Conservation (phyloP, 2,888 invertebrate genomes). For the Norana najaformis region DNA sequence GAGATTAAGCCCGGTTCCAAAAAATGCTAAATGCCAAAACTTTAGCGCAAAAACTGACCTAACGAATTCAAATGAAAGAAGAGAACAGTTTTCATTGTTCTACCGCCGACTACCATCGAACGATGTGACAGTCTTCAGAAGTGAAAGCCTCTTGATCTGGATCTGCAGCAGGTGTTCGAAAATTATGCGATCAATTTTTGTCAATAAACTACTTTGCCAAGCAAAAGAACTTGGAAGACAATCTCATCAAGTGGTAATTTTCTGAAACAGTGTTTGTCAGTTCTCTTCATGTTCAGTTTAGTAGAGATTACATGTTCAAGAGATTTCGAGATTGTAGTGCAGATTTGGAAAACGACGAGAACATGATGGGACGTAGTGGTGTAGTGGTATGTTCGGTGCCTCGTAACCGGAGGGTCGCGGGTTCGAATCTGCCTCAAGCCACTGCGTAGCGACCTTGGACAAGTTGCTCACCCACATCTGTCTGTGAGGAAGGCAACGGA, state of each 20-base stretch:
- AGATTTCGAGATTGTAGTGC: no score
- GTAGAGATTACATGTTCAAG: not conserved
- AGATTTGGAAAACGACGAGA: no score
- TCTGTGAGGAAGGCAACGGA: no score
- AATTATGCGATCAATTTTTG: not conserved
- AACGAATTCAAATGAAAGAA: not conserved
- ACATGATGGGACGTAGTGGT: no score
- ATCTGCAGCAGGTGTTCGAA: not conserved
- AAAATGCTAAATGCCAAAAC: not conserved
- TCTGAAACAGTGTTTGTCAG: not conserved
- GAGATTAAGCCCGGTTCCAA: no score
- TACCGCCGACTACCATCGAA: not conserved
- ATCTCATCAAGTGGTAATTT: not conserved
- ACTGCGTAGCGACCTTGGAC: no score
- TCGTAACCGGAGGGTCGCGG: no score
- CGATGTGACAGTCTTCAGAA: not conserved
- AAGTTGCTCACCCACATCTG: no score
- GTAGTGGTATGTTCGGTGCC: no score
- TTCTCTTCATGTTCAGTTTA: not conserved
- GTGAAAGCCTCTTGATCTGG: not conserved
- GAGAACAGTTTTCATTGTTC: not conserved
- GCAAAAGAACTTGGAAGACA: slow-evolving; percentile 3
- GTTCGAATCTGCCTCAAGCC: no score
- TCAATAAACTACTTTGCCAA: not conserved
- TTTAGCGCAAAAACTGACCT: not conserved